Percentiles rank a stretch among this genome's conserved stretches.
phyloP scores from a whole-genome alignment of 1,140 invertebrate genomes.

The Melitaea cinxia region DNA sequence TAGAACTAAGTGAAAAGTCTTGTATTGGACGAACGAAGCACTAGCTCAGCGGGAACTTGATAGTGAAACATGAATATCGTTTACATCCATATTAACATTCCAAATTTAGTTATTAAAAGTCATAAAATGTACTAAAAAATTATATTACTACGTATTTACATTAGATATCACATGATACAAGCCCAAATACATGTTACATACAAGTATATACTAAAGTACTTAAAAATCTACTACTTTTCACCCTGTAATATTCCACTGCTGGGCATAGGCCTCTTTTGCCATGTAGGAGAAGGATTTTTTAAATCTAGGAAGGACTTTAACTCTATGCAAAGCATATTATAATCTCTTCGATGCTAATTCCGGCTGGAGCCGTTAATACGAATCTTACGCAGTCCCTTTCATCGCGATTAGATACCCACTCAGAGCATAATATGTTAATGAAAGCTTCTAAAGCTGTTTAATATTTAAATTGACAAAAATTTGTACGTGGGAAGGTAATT shows the following conservation, averaged over 20 bases:
- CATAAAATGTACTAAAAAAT: no score
- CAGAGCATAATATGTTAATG: not conserved
- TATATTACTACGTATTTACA: no score
- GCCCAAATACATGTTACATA: no score
- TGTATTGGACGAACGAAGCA: not conserved
- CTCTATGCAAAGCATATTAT: not conserved
- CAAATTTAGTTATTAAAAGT: not conserved
- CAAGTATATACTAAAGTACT: no score
- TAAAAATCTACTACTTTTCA: no score
- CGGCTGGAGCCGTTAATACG: not conserved
- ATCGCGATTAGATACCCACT: not conserved
- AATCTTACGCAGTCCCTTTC: not conserved
- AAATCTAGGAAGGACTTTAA: not conserved
- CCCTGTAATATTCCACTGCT: no score
- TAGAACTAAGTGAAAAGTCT: constrained; percentile 4
- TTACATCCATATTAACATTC: not conserved
- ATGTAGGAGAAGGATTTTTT: not conserved
- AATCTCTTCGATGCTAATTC: not conserved
- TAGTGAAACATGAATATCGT: not conserved
- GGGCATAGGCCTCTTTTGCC: no score
- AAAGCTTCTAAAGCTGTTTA: not conserved
- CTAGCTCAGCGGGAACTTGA: not conserved
- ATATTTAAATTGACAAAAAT: constrained; percentile 4
- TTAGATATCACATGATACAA: no score
- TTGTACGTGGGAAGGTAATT: not conserved